Conservation (phyloP, 2,888 invertebrate genomes). For the Drosophila sordidula region DNA sequence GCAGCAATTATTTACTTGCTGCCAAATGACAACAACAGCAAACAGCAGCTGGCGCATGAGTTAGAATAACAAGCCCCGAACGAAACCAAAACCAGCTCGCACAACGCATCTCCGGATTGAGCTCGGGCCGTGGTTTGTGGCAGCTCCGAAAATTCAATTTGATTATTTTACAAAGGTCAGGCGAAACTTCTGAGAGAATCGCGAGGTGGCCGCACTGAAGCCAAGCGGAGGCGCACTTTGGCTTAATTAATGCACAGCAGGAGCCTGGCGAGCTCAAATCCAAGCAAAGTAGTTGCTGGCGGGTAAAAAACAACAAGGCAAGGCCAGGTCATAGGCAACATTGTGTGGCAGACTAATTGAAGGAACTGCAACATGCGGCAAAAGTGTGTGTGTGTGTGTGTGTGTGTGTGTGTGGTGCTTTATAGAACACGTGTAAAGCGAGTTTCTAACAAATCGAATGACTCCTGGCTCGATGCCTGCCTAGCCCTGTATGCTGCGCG, state of each 20-base stretch:
- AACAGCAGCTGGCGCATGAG: conserved; percentile 32
- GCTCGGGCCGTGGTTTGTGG: conserved; percentile 5
- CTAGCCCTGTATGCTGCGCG: conserved; percentile 6
- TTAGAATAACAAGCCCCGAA: conserved; percentile 34
- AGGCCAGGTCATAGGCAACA: conserved; percentile 60
- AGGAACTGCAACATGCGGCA: conserved; percentile 44
- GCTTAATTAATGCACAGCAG: conserved; percentile 62
- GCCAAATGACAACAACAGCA: conserved; percentile 71
- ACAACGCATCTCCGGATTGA: neutral
- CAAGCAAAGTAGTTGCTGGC: conserved; percentile 39
- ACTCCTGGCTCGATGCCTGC: conserved; percentile 1
- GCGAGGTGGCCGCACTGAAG: neutral
- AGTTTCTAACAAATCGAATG: conserved; percentile 67
- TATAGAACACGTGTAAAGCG: conserved; percentile 66
- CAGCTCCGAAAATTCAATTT: conserved; percentile 66
- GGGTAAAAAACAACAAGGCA: conserved; percentile 19
- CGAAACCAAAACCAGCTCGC: conserved; percentile 2
- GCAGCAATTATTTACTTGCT: conserved; percentile 83
- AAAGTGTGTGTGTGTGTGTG: conserved; percentile 5
- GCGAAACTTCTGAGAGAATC: conserved; percentile 25
- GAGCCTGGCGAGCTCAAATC: conserved; percentile 19
- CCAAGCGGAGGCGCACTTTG: conserved; percentile 30
- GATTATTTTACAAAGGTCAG: conserved; percentile 65
- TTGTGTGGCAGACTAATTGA: conserved; percentile 72
- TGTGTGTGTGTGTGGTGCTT: conserved; percentile 7